Evolutionary conservation across 1,140 invertebrate species (phyloP), one percentile per base, ranked within the genome.

Genomic region (Caerostris extrusa): DNA sequence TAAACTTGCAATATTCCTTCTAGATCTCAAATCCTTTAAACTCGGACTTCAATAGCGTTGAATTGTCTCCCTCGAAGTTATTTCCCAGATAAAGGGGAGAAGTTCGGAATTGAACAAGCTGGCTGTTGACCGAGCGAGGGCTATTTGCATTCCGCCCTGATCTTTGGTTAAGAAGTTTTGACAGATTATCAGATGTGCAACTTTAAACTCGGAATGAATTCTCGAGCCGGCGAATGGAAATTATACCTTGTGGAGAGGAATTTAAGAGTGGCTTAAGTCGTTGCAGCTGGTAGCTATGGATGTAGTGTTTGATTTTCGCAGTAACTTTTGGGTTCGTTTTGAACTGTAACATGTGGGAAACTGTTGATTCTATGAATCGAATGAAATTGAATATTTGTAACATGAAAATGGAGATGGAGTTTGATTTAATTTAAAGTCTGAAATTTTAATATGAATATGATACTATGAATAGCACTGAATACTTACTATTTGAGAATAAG

Each of bases 121-220:
- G 34, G 19, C 8, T 10, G 71, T 77, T 77, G 71, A 77, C 71
- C 34, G 10, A 77, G 53, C 71, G 34, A 77, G 34, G 50, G 8
- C 34, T 77, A 50, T 10, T 77, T 34, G 10, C 71, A 77, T 77
- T 53, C 7, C 10, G 5, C 5, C 8, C 50, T 34, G 34, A 77
- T 77, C 71, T 77, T 50, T 53, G 50, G 71, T 77, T 77, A 12
- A 77, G 34, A 77, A 77, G 19, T 77, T 77, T 53, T 77, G 71
- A 77, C 71, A 77, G 71, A 77, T 77, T 77, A 77, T 77, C 71
- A 77, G 34, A 77, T 77, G 53, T 77, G 71, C 71, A 12, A 77
- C 71, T 71, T 71, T 71, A 71, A 71, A 71, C 67, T 77, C 8
- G 50, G 34, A 53, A 77, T 5, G 12, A 50, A 77, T 77, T 77